A percentile compares a stretch with the other conserved stretches of the same genome.
phyloP scores from a whole-genome alignment of 2,797 vertebrate genomes.

The Pseudochirops cupreus region DNA sequence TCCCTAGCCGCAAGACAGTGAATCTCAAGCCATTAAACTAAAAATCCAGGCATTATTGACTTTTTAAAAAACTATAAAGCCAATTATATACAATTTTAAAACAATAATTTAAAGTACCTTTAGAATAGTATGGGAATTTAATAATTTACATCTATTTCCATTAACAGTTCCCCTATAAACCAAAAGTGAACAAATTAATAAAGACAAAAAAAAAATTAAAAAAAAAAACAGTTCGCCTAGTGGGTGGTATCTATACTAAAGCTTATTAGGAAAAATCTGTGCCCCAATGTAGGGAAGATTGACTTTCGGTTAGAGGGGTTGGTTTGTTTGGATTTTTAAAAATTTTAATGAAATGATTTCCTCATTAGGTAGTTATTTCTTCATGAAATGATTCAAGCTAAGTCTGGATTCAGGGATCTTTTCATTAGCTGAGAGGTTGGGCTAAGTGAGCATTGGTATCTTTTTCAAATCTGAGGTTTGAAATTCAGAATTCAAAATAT shows the following conservation, averaged over 20 bases:
- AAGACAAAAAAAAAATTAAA: too few species aligned
- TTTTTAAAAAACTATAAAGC: neutral
- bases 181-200: too few species aligned
- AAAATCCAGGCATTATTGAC: neutral
- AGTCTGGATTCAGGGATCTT: neutral
- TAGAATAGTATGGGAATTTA: neutral
- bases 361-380: neutral
- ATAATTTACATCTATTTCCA: neutral
- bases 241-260: neutral
- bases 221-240: neutral
- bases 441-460: neutral
- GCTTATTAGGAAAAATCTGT: neutral
- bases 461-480: neutral
- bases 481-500: neutral
- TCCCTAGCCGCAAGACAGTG: neutral
- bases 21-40: neutral
- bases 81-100: neutral
- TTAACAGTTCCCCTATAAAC: too few species aligned
- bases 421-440: neutral
- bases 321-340: neutral
- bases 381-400: neutral
- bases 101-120: neutral
- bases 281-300: neutral
- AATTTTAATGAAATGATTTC: neutral
- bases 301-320: neutral